These are phyloP conservation scores for Coregonus suidteri DNA, from an alignment of 2,797 vertebrate genomes.

Conservation along the genomic window DNA sequence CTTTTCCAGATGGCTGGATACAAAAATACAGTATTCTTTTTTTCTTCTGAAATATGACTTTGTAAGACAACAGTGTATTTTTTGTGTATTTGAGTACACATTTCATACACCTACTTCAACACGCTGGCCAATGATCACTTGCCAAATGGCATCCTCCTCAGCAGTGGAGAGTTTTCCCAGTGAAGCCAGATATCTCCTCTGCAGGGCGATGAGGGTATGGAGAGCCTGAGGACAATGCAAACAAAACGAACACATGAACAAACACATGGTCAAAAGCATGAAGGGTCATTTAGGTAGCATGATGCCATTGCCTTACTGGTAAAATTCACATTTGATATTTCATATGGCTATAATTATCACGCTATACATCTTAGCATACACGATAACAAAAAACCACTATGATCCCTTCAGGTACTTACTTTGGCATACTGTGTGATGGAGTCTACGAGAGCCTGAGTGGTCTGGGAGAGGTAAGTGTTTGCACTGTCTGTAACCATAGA, in stretches of 20 bases:
- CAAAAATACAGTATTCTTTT: too few species aligned
- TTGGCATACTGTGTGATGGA: constrained; percentile 88
- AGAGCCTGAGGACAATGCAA: constrained; percentile 80
- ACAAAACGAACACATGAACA: not conserved
- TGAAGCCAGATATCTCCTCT: constrained; percentile 84
- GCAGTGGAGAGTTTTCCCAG: constrained; percentile 84
- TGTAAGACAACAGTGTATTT: not conserved
- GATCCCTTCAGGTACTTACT: constrained; percentile 65
- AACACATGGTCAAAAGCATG: not conserved
- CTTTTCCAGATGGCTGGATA: too few species aligned
- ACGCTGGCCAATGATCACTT: constrained; percentile 92
- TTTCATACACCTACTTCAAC: constrained; percentile 80
- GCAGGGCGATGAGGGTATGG: constrained; percentile 87
- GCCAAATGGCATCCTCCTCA: constrained; percentile 91
- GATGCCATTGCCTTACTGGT: not conserved
- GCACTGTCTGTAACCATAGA: constrained; percentile 91
- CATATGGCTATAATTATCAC: too few species aligned
- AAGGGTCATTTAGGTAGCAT: not conserved
- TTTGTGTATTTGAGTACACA: not conserved
- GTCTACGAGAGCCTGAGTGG: constrained; percentile 87
- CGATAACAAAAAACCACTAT: not conserved
- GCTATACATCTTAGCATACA: too few species aligned
- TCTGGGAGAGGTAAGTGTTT: constrained; percentile 90
- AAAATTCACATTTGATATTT: too few species aligned
- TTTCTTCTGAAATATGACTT: not conserved